Evolutionary conservation across 2,113 vertebrate species (phyloP).

Genomic region (Callopanchax toddi): DNA sequence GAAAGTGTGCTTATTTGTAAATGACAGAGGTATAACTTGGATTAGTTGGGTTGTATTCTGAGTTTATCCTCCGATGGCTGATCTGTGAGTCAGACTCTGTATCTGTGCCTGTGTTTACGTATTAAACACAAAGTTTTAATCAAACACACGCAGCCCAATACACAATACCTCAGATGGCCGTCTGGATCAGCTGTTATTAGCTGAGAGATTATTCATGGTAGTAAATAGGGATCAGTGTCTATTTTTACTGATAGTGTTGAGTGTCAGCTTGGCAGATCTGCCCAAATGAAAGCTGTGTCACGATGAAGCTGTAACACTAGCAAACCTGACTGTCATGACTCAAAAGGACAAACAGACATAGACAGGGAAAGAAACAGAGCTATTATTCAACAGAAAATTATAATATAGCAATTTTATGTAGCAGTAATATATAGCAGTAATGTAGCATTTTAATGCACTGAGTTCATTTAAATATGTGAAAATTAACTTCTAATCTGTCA

Average conservation of each 20-base stretch:
- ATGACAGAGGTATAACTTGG: conserved; percentile 9
- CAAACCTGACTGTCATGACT: not conserved
- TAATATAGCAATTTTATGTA: no score
- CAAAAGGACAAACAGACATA: not conserved
- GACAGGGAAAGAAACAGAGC: no score
- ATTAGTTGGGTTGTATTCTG: conserved; percentile 27
- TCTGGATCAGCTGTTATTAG: conserved; percentile 30
- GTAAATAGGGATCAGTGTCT: conserved; percentile 52
- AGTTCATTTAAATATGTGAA: no score
- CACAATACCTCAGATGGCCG: conserved; percentile 18
- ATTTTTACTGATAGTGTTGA: conserved; percentile 42
- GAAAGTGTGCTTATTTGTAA: not conserved
- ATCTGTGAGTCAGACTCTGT: conserved; percentile 46
- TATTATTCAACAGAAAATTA: no score
- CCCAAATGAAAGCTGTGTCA: conserved; percentile 24
- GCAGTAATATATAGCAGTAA: no score
- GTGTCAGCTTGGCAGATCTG: not conserved
- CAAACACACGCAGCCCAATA: conserved; percentile 23
- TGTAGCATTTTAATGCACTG: no score
- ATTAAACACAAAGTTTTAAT: conserved; percentile 28
- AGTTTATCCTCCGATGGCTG: conserved; percentile 36
- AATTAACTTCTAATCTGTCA: no score
- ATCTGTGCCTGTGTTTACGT: conserved; percentile 31
- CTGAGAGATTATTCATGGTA: conserved; percentile 31
- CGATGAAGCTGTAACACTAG: not conserved